Evolutionary conservation across 92 coral and sea anemone genomes (phyloP).

Genomic region (Galaxea fascicularis): DNA sequence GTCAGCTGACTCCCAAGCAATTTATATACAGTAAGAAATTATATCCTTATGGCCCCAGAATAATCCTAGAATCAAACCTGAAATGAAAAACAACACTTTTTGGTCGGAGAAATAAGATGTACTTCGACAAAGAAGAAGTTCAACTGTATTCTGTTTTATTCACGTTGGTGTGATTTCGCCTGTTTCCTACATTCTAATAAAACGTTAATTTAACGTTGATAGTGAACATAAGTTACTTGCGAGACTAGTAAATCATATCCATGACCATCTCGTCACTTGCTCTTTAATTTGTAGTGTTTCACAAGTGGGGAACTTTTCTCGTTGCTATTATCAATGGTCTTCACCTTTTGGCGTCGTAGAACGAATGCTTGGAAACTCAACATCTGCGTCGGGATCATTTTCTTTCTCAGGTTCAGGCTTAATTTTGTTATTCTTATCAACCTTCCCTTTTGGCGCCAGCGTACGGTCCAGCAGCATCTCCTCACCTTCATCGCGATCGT

Average conservation of each 20-base stretch:
- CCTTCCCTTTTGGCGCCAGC: background rate
- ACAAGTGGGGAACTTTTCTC: constrained; percentile 8
- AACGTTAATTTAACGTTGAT: too few relatives aligned
- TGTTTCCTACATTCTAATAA: too few relatives aligned
- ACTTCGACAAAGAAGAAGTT: too few relatives aligned
- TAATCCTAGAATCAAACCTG: too few relatives aligned
- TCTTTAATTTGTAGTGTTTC: background rate
- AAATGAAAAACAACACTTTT: too few relatives aligned
- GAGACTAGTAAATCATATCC: background rate
- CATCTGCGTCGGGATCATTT: background rate
- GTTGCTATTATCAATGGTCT: background rate
- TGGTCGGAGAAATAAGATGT: too few relatives aligned
- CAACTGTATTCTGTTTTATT: too few relatives aligned
- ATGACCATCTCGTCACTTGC: background rate
- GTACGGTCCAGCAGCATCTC: background rate
- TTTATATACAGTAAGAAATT: too few relatives aligned
- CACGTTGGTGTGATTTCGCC: too few relatives aligned
- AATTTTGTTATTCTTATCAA: too few relatives aligned
- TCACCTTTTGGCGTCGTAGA: constrained; percentile 11
- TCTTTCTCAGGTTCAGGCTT: background rate
- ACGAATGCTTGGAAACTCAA: background rate
- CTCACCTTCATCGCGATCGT: background rate
- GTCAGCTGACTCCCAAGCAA: too few relatives aligned
- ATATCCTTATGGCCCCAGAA: too few relatives aligned
- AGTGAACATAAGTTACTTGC: background rate